Evolutionary conservation across 1,140 invertebrate species (phyloP).

Genomic region (Zaprionus inermis): DNA sequence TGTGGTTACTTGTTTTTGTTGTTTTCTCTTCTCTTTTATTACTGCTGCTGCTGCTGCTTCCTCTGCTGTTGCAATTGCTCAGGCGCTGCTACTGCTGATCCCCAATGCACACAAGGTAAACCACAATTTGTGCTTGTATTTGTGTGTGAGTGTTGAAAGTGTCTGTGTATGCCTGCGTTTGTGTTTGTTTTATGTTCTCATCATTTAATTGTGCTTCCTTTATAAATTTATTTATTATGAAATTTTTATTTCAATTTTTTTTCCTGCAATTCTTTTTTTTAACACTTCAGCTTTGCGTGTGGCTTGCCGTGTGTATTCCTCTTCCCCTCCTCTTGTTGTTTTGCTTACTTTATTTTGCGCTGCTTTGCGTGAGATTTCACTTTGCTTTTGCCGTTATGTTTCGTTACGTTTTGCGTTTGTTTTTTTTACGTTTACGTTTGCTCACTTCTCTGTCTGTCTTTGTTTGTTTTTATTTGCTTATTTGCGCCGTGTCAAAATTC

Average conservation of each 20-base stretch:
- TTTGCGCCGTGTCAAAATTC: conserved; percentile 57
- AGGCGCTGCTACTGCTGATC: conserved; percentile 11
- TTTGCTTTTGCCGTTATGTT: conserved; percentile 52
- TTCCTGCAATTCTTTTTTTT: not conserved
- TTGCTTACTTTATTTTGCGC: conserved; percentile 23
- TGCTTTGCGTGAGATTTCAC: conserved; percentile 72
- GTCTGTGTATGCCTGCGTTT: not conserved
- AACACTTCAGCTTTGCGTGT: not conserved
- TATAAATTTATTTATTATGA: conserved; percentile 3
- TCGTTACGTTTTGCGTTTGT: conserved; percentile 27
- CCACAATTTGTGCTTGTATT: conserved; percentile 17
- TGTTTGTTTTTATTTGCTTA: conserved; percentile 18
- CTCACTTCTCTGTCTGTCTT: conserved; percentile 24
- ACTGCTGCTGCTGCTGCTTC: conserved; percentile 28
- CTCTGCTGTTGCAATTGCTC: conserved; percentile 34
- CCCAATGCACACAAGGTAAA: conserved; percentile 24
- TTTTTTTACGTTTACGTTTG: conserved; percentile 29
- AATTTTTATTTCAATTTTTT: conserved; percentile 5
- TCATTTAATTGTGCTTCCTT: conserved; percentile 10
- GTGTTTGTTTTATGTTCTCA: conserved; percentile 15
- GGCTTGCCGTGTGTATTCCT: conserved; percentile 18
- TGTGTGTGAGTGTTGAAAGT: conserved; percentile 5
- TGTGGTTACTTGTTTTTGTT: conserved; percentile 16
- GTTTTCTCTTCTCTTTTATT: conserved; percentile 12
- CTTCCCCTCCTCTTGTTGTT: conserved; percentile 38